A percentile compares a stretch with the other conserved stretches of the same genome.
Conservation (phyloP, 2,113 vertebrate species). For the Lepus americanus region DNA sequence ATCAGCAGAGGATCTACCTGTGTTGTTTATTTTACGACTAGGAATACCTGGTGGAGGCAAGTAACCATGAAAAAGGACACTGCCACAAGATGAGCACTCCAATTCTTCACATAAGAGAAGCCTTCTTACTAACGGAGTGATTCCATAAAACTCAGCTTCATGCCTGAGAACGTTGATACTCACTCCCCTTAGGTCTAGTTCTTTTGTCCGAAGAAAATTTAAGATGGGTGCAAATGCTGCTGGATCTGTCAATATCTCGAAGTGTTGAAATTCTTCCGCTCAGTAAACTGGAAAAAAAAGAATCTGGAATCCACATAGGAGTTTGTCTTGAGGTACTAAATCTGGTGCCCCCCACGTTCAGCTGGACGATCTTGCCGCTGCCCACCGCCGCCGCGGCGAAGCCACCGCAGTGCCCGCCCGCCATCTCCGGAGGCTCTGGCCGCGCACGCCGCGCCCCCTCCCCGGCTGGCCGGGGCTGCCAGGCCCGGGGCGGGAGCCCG, state of each 20-base stretch:
- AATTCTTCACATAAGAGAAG: conserved; percentile 97
- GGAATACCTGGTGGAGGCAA: conserved; percentile 97
- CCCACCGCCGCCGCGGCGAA: conserved; percentile 89
- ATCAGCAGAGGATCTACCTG: conserved; percentile 85
- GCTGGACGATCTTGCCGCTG: conserved; percentile 95
- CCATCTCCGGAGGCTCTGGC: conserved; percentile 83
- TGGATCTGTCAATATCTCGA: conserved; percentile 98
- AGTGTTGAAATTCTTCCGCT: conserved; percentile 99
- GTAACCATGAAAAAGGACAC: conserved; percentile 98
- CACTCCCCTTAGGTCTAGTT: conserved; percentile 97
- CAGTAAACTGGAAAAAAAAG: conserved; percentile 99
- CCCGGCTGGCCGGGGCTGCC: conserved; percentile 57
- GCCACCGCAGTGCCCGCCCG: conserved; percentile 91
- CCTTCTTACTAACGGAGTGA: conserved; percentile 96
- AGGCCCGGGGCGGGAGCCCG: conserved; percentile 26
- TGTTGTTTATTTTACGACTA: conserved; percentile 89
- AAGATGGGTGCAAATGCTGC: conserved; percentile 98
- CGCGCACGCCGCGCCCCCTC: conserved; percentile 55
- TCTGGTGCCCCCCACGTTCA: conserved; percentile 96
- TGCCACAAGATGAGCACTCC: conserved; percentile 98
- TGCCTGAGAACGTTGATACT: conserved; percentile 97
- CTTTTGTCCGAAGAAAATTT: conserved; percentile 99
- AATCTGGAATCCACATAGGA: conserved; percentile 99
- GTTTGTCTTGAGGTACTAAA: conserved; percentile 99
- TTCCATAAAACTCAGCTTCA: conserved; percentile 99